Evolutionary conservation across 2,888 invertebrate species (phyloP).

Genomic region (Pammene aurita): DNA sequence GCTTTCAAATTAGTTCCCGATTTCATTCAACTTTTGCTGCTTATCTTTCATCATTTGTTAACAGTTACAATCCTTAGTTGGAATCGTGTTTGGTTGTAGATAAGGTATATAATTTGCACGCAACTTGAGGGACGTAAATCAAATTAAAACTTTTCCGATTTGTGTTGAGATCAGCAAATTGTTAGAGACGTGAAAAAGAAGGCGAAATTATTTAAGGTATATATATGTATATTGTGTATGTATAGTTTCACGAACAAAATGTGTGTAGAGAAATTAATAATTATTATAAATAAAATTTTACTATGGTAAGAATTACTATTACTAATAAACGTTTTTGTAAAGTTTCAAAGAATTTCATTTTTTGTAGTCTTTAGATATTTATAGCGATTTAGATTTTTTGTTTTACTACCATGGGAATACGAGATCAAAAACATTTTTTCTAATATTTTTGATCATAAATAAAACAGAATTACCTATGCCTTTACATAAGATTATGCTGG

Average conservation of each 20-base stretch:
- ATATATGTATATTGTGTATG: neutral
- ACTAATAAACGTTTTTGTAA: too few species aligned
- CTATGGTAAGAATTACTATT: too few species aligned
- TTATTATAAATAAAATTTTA: too few species aligned
- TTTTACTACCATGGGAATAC: too few species aligned
- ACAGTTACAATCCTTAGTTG: conserved; percentile 35
- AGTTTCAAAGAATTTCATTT: too few species aligned
- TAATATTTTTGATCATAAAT: too few species aligned
- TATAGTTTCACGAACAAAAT: neutral
- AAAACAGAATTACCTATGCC: too few species aligned
- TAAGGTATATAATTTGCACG: conserved; percentile 53
- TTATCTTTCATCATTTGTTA: conserved; percentile 27
- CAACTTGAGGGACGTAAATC: conserved; percentile 51
- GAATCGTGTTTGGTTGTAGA: conserved; percentile 47
- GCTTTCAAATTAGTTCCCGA: conserved; percentile 16
- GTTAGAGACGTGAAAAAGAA: conserved; percentile 5
- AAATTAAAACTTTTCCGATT: conserved; percentile 63
- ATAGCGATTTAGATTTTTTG: too few species aligned
- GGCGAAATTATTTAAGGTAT: neutral
- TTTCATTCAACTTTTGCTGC: conserved; percentile 18
- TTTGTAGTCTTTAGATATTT: too few species aligned
- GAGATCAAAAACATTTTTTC: too few species aligned
- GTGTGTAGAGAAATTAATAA: too few species aligned
- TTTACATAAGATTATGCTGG: too few species aligned
- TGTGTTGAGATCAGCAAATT: conserved; percentile 42